A percentile compares a stretch with the other conserved stretches of the same genome.
Conservation (phyloP, 2,888 invertebrate genomes). For the Megastigmus dorsalis region DNA sequence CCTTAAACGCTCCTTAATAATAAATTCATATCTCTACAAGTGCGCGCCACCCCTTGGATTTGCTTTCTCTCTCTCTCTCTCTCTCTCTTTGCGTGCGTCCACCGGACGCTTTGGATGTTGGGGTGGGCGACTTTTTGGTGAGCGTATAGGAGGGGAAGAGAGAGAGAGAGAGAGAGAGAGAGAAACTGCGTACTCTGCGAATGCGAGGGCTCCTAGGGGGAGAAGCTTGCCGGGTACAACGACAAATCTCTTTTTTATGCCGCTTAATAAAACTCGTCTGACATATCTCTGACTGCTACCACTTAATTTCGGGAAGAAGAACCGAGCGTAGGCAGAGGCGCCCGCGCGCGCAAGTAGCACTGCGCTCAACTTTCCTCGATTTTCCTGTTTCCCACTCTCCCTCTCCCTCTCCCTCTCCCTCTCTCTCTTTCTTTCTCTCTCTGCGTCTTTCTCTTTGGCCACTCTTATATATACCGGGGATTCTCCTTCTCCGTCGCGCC, state of each 20-base stretch:
- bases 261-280: constrained; percentile 74
- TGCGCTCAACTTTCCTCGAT: constrained; percentile 12
- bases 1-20: constrained; percentile 72
- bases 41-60: constrained; percentile 57
- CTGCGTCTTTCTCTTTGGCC: constrained; percentile 31
- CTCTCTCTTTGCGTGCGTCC: not conserved
- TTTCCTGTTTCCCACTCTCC: constrained; percentile 1
- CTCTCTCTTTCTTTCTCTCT: constrained; percentile 35
- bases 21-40: constrained; percentile 72
- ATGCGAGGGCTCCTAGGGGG: not conserved
- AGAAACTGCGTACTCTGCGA: not conserved
- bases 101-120: not conserved
- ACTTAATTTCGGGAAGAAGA: constrained; percentile 72
- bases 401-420: constrained; percentile 35
- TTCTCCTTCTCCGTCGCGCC: too few species aligned
- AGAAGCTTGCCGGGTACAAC: constrained; percentile 59
- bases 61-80: constrained; percentile 51
- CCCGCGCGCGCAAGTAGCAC: not conserved
- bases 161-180: not conserved
- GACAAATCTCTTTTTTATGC: constrained; percentile 74
- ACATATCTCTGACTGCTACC: constrained; percentile 74
- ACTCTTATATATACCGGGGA: too few species aligned
- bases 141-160: too few species aligned
- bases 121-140: constrained; percentile 10
- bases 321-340: too few species aligned